phyloP scores from a whole-genome alignment of 2,113 vertebrate species.

The Tenrec ecaudatus region DNA sequence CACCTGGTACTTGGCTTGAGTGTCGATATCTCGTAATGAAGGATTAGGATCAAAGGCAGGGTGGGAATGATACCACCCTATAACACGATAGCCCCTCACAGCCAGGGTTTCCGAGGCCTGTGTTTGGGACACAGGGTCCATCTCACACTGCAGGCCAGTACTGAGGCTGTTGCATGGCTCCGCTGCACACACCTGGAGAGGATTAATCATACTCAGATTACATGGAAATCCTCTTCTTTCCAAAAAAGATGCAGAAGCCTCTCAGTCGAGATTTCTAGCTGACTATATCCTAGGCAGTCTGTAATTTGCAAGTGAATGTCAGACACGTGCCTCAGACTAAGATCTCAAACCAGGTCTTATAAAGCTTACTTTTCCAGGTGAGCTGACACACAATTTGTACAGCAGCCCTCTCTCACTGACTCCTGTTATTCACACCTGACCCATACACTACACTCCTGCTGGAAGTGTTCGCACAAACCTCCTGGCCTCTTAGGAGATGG shows the following conservation, averaged over 20 bases:
- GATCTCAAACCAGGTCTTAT: neutral
- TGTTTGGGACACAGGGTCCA: constrained; percentile 97
- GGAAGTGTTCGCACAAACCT: constrained; percentile 14
- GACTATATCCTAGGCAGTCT: neutral
- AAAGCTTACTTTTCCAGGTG: neutral
- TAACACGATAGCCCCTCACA: constrained; percentile 90
- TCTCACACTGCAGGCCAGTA: constrained; percentile 98
- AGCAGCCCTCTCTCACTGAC: constrained; percentile 28
- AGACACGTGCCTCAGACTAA: neutral
- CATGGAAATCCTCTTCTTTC: constrained; percentile 20
- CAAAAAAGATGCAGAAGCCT: neutral
- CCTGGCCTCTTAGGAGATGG: neutral
- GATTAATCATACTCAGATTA: constrained; percentile 54
- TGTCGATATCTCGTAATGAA: constrained; percentile 96
- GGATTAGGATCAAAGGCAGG: constrained; percentile 97
- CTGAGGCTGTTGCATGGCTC: constrained; percentile 98
- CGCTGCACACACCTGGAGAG: constrained; percentile 91
- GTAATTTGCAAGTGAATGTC: constrained; percentile 35
- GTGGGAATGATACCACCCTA: constrained; percentile 99
- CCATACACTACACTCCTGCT: neutral
- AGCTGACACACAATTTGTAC: neutral
- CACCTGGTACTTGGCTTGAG: constrained; percentile 98
- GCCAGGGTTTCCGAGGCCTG: constrained; percentile 95
- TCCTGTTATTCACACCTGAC: constrained; percentile 4
- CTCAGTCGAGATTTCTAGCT: constrained; percentile 12